These are phyloP conservation scores for Drosophila emarginata DNA, from an alignment of 2,888 invertebrate genomes.

Conservation along the genomic window DNA sequence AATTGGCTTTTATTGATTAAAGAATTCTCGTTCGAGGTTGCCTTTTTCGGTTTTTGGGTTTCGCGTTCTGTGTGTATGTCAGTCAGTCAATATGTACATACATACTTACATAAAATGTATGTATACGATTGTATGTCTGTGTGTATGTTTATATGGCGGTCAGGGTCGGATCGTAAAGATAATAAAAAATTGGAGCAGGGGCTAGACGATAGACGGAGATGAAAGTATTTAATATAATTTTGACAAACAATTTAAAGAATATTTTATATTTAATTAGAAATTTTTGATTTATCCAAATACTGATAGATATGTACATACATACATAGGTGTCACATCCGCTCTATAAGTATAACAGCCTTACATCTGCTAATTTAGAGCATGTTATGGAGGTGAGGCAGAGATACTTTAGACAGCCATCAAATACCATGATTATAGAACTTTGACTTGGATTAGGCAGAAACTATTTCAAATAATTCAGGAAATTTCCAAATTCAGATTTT, in stretches of 20 bases:
- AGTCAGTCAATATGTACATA: not conserved
- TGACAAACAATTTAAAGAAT: not conserved
- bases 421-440: too few relatives aligned
- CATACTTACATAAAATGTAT: too few relatives aligned
- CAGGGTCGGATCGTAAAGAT: slow-evolving; percentile 45
- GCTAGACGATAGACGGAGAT: not conserved
- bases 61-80: slow-evolving; percentile 30
- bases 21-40: slow-evolving; percentile 29
- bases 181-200: slow-evolving; percentile 23
- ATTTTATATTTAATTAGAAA: not conserved
- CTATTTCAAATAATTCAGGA: too few relatives aligned
- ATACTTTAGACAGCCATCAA: too few relatives aligned
- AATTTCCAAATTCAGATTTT: too few relatives aligned
- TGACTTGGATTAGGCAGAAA: too few relatives aligned
- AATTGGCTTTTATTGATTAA: slow-evolving; percentile 58
- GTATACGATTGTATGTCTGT: not conserved
- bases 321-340: too few relatives aligned
- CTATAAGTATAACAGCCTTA: too few relatives aligned
- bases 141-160: slow-evolving; percentile 39
- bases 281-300: too few relatives aligned
- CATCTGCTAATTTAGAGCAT: too few relatives aligned
- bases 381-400: too few relatives aligned
- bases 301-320: too few relatives aligned
- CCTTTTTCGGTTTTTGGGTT: slow-evolving; percentile 21
- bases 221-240: not conserved